Conservation (phyloP, 2,888 invertebrate genomes). For the Drosophila pseudotakahashii region DNA sequence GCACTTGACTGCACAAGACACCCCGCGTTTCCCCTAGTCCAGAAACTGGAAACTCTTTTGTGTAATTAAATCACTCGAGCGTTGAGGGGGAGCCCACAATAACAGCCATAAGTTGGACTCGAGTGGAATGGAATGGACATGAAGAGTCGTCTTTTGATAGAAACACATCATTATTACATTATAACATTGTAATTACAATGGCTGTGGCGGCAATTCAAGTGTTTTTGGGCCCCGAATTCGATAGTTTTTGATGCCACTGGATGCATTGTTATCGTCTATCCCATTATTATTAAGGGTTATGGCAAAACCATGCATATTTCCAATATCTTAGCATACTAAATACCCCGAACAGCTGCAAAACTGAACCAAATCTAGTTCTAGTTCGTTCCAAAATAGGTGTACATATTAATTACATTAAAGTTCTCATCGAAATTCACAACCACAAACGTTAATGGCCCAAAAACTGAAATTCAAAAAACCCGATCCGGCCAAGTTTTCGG, state of each 20-base stretch:
- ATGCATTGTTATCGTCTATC: constrained; percentile 5
- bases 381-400: constrained; percentile 46
- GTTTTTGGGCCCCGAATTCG: constrained; percentile 17
- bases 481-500: constrained; percentile 31
- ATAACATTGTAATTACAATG: constrained; percentile 45
- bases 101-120: constrained; percentile 36
- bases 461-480: constrained; percentile 25
- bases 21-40: background rate
- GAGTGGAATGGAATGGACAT: constrained; percentile 29
- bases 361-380: constrained; percentile 49
- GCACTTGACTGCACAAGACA: constrained; percentile 71
- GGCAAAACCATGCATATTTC: constrained; percentile 30
- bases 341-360: constrained; percentile 56
- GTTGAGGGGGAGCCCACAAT: constrained; percentile 51
- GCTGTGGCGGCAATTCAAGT: constrained; percentile 53
- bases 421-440: constrained; percentile 9
- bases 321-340: constrained; percentile 25
- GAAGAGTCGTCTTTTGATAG: constrained; percentile 38
- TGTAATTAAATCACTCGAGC: constrained; percentile 78
- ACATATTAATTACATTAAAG: constrained; percentile 42
- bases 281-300: constrained; percentile 4
- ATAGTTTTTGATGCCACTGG: constrained; percentile 11
- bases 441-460: constrained; percentile 9
- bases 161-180: constrained; percentile 66
- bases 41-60: constrained; percentile 38